These are phyloP conservation scores for Alaudala cheleensis DNA, from an alignment of 2,113 vertebrate genomes.

Conservation along the genomic window DNA sequence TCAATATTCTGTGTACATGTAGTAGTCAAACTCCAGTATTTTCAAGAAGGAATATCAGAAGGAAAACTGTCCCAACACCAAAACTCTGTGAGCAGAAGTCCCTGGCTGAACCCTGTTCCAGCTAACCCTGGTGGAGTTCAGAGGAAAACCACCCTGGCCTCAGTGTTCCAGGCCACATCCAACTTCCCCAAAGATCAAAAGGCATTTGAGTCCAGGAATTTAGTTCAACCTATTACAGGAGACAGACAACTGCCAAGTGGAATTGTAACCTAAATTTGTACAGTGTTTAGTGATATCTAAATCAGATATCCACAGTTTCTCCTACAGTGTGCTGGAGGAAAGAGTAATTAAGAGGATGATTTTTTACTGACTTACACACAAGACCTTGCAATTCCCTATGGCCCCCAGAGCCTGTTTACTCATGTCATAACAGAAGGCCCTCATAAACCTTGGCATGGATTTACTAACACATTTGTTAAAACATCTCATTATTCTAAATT, in stretches of 20 bases:
- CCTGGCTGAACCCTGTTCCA: background rate
- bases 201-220: background rate
- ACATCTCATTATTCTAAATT: background rate
- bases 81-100: background rate
- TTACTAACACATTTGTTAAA: background rate
- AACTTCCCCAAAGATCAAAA: conserved; percentile 16
- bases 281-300: background rate
- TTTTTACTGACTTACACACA: background rate
- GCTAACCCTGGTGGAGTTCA: background rate
- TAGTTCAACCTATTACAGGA: background rate
- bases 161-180: background rate
- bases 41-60: background rate
- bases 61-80: background rate
- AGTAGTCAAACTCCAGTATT: background rate
- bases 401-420: background rate
- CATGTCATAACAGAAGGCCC: background rate
- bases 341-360: background rate
- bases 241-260: background rate
- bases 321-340: background rate
- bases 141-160: background rate
- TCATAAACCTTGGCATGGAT: background rate
- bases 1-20: background rate
- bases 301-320: background rate
- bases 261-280: background rate
- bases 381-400: background rate